Evolutionary conservation across 2,797 vertebrate species (phyloP).

Genomic region (Lagodon rhomboides): DNA sequence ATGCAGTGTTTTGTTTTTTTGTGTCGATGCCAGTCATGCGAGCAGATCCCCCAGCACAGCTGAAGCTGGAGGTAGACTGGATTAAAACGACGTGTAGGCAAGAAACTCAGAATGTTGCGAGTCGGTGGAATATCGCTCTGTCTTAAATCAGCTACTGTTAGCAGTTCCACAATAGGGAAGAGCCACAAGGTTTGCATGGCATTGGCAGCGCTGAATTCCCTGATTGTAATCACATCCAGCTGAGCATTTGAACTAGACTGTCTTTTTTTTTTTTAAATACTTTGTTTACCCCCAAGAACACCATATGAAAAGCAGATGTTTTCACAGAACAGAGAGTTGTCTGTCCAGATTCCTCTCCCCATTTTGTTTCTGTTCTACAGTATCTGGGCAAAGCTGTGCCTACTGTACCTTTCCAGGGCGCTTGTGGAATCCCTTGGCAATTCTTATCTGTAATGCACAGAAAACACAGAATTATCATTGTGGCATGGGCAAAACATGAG

Average conservation of each 20-base stretch:
- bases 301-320: conserved; percentile 82
- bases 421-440: conserved; percentile 85
- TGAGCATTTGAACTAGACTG: conserved; percentile 50
- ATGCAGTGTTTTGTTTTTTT: not conserved
- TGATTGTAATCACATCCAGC: conserved; percentile 73
- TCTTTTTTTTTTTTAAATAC: conserved; percentile 36
- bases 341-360: conserved; percentile 53
- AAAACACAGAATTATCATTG: conserved; percentile 50
- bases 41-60: not conserved
- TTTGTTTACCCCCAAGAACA: conserved; percentile 74
- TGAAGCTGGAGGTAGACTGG: conserved; percentile 23
- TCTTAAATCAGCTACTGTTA: conserved; percentile 21
- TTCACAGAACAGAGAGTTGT: conserved; percentile 54
- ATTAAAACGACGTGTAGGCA: conserved; percentile 20
- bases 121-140: not conserved
- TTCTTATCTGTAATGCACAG: conserved; percentile 73
- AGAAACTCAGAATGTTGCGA: conserved; percentile 4
- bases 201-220: conserved; percentile 47
- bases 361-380: conserved; percentile 47
- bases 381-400: conserved; percentile 42
- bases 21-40: not conserved
- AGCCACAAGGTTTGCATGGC: conserved; percentile 28
- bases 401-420: conserved; percentile 94
- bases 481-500: conserved; percentile 6
- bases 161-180: conserved; percentile 31